Evolutionary conservation across 2,888 invertebrate genomes (phyloP).

Genomic region (Tetheella fluctuosa): DNA sequence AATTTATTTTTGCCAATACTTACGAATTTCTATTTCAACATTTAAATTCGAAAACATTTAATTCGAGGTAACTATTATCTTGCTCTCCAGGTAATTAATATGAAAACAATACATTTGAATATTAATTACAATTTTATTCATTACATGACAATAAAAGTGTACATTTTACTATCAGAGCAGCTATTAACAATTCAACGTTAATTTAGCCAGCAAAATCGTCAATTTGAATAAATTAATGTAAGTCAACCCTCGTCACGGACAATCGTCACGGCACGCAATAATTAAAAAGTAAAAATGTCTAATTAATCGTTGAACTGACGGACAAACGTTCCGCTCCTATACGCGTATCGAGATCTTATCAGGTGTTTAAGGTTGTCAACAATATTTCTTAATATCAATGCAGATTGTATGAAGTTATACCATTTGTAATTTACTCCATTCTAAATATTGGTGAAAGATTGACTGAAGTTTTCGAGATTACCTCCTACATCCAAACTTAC

Average conservation of each 20-base stretch:
- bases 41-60: too few species aligned
- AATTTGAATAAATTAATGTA: constrained; percentile 28
- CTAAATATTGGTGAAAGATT: too few species aligned
- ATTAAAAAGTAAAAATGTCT: constrained; percentile 42
- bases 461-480: too few species aligned
- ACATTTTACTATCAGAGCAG: neutral
- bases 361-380: constrained; percentile 2
- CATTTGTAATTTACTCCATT: too few species aligned
- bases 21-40: too few species aligned
- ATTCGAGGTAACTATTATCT: too few species aligned
- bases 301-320: constrained; percentile 24
- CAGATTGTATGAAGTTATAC: neutral
- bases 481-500: too few species aligned
- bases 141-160: neutral
- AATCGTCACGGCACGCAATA: constrained; percentile 39
- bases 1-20: too few species aligned
- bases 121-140: neutral
- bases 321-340: neutral
- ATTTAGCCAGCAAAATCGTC: constrained; percentile 5
- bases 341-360: constrained; percentile 6
- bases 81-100: too few species aligned
- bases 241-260: constrained; percentile 35
- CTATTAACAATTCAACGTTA: neutral
- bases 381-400: neutral
- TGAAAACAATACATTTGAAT: neutral